phyloP scores from a whole-genome alignment of 2,113 vertebrate genomes.

The Syngnathus typhle region DNA sequence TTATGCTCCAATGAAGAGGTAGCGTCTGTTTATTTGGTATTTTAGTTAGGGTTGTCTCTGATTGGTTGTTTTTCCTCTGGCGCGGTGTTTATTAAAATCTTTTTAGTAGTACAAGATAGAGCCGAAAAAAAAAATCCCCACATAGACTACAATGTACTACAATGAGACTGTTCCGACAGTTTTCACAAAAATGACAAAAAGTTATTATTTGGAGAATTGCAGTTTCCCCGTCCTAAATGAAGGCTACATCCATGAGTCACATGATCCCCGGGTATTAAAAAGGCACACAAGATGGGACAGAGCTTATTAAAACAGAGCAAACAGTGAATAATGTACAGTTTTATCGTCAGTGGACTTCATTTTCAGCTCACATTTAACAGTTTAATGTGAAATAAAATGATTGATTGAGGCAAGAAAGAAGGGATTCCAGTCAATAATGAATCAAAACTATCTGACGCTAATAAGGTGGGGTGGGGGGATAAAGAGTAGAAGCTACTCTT shows the following conservation, averaged over 20 bases:
- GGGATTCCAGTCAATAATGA: constrained; percentile 14
- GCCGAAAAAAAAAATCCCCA: too few relatives aligned
- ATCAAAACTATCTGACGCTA: constrained; percentile 13
- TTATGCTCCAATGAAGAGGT: constrained; percentile 2
- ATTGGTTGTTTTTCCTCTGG: too few relatives aligned
- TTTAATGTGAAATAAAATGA: constrained; percentile 11
- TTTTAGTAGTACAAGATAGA: too few relatives aligned
- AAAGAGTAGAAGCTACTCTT: constrained; percentile 21
- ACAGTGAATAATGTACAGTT: neutral
- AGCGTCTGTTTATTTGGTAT: too few relatives aligned
- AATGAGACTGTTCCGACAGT: too few relatives aligned
- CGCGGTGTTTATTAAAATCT: too few relatives aligned
- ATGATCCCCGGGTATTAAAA: neutral
- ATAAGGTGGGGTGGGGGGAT: constrained; percentile 9
- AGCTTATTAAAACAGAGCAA: constrained; percentile 4
- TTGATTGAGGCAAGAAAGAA: constrained; percentile 2
- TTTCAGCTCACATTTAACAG: constrained; percentile 17
- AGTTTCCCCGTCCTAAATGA: neutral
- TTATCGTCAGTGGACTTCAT: neutral
- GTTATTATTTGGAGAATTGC: too few relatives aligned
- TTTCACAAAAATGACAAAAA: too few relatives aligned
- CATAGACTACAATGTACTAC: too few relatives aligned
- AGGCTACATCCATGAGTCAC: neutral
- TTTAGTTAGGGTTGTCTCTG: too few relatives aligned
- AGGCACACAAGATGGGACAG: neutral